Conservation (phyloP, 2,113 vertebrate species). For the Lagopus leucura region DNA sequence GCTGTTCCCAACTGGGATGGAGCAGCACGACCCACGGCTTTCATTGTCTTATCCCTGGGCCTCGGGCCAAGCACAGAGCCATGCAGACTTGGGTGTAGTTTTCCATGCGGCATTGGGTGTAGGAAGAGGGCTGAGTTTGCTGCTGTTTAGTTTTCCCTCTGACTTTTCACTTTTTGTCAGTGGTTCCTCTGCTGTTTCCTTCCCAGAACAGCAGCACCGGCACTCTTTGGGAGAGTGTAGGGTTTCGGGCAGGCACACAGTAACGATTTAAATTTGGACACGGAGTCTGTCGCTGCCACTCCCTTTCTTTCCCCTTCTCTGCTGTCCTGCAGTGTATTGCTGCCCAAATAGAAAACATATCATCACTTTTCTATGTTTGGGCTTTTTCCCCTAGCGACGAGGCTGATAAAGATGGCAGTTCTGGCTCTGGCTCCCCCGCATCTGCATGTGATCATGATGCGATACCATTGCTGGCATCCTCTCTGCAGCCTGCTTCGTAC, state of each 20-base stretch:
- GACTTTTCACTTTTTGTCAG: neutral
- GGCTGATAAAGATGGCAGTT: neutral
- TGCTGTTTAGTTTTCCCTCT: neutral
- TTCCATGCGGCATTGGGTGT: neutral
- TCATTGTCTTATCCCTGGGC: neutral
- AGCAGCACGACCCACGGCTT: neutral
- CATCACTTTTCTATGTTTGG: neutral
- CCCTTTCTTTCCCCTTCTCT: neutral
- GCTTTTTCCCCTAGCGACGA: neutral
- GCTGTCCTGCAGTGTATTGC: accelerated
- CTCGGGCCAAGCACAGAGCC: neutral
- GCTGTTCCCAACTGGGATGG: neutral
- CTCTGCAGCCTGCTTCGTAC: neutral
- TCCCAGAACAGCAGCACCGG: accelerated
- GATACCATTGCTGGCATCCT: accelerated
- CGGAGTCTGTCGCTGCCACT: accelerated
- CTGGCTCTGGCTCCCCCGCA: neutral
- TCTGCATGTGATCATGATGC: accelerated
- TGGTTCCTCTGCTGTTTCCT: neutral
- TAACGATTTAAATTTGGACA: neutral
- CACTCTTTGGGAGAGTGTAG: neutral
- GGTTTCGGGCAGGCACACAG: neutral
- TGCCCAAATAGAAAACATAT: neutral
- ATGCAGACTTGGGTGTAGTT: neutral
- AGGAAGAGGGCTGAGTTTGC: neutral